A percentile compares a stretch with the other conserved stretches of the same genome.
Evolutionary conservation across 2,113 vertebrate genomes (phyloP).

Genomic region (Gnathochromis pfefferi): DNA sequence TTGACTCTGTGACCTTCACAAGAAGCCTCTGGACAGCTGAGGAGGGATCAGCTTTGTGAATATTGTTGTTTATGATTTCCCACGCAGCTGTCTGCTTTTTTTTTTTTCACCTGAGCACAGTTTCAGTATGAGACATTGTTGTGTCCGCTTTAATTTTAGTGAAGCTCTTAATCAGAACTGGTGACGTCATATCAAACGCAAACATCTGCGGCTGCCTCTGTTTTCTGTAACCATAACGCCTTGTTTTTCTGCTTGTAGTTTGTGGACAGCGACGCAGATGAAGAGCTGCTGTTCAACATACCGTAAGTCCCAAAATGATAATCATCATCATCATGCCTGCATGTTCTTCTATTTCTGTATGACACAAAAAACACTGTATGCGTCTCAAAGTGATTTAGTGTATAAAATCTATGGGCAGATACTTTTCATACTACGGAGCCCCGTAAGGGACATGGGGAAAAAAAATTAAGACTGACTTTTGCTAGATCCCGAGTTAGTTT

Average conservation of each 20-base stretch:
- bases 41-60: background rate
- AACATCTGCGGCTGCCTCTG: background rate
- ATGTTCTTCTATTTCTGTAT: accelerated
- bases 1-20: background rate
- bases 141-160: background rate
- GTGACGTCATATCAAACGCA: accelerated
- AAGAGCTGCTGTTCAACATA: conserved; percentile 95
- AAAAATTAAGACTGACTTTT: background rate
- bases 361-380: background rate
- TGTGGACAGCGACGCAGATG: conserved; percentile 92
- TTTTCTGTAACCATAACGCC: background rate
- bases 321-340: background rate
- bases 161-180: background rate
- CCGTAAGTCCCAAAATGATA: conserved; percentile 76
- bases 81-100: no score
- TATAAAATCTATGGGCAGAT: background rate
- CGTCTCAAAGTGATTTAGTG: background rate
- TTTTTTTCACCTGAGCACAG: background rate
- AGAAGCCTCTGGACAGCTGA: background rate
- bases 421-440: background rate
- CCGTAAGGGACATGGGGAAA: background rate
- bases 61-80: background rate
- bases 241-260: conserved; percentile 66
- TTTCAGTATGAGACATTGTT: background rate
- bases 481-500: background rate